A percentile compares a stretch with the other conserved stretches of the same genome.
Evolutionary conservation across 1,140 invertebrate genomes (phyloP).

Genomic region (Octopus sinensis): DNA sequence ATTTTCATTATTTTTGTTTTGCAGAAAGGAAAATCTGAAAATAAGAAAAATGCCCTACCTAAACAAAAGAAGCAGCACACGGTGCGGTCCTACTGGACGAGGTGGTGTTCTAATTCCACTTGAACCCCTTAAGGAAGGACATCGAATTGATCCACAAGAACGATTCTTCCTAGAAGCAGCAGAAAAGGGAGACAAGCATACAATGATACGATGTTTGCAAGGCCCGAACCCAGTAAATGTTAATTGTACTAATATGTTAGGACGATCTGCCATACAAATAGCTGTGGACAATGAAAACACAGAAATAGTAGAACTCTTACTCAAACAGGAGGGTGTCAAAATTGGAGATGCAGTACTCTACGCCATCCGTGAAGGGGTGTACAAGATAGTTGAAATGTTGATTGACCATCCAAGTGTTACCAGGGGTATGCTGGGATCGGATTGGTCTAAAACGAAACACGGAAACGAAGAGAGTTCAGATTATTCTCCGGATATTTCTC

Average conservation of each 20-base stretch:
- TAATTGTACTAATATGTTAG: slow-evolving; percentile 64
- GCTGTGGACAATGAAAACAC: slow-evolving; percentile 56
- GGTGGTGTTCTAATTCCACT: slow-evolving; percentile 41
- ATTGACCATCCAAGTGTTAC: slow-evolving; percentile 62
- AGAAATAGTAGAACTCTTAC: slow-evolving; percentile 52
- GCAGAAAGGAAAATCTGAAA: slow-evolving; percentile 13
- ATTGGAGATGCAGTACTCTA: slow-evolving; percentile 57
- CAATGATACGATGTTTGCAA: slow-evolving; percentile 60
- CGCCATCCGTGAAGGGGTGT: slow-evolving; percentile 59
- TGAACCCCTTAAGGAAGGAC: slow-evolving; percentile 48
- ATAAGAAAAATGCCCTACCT: slow-evolving; percentile 7
- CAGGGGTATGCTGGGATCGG: slow-evolving; percentile 45
- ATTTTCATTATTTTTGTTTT: slow-evolving; percentile 15
- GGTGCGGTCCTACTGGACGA: slow-evolving; percentile 21
- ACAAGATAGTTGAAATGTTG: slow-evolving; percentile 64
- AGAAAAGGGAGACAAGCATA: slow-evolving; percentile 62
- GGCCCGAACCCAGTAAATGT: slow-evolving; percentile 60
- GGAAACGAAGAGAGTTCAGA: slow-evolving; percentile 46
- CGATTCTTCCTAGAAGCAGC: slow-evolving; percentile 62
- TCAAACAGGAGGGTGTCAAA: slow-evolving; percentile 50
- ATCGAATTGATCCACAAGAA: slow-evolving; percentile 58
- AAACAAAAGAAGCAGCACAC: slow-evolving; percentile 50
- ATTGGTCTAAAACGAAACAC: slow-evolving; percentile 43
- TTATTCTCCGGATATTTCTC: slow-evolving; percentile 53
- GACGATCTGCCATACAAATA: slow-evolving; percentile 62